Conservation (phyloP, 2,797 vertebrate species). For the Pangasius sanitwongsei region DNA sequence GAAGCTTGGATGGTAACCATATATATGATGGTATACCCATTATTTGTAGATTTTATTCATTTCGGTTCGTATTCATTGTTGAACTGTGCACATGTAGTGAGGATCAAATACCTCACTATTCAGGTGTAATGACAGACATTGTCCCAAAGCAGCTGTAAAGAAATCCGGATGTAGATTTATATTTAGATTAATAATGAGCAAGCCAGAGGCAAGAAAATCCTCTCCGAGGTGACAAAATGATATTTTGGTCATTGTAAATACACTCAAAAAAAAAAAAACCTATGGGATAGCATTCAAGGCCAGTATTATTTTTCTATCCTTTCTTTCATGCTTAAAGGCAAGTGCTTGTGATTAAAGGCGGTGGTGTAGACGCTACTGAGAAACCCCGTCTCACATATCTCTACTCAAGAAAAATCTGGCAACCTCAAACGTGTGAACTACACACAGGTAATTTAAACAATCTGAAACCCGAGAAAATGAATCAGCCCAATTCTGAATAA, state of each 20-base stretch:
- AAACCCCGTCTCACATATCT: neutral
- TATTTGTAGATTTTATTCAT: neutral
- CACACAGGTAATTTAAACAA: neutral
- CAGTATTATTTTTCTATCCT: neutral
- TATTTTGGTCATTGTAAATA: neutral
- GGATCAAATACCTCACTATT: neutral
- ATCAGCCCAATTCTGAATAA: neutral
- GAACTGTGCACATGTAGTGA: neutral
- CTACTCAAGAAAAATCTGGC: neutral
- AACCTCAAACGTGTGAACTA: neutral
- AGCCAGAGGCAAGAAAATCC: neutral
- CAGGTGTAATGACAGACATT: neutral
- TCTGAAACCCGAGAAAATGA: neutral
- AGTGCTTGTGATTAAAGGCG: neutral
- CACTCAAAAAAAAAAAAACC: neutral
- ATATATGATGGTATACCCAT: neutral
- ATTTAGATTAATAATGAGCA: neutral
- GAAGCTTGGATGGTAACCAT: neutral
- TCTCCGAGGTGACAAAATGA: neutral
- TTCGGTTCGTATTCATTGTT: neutral
- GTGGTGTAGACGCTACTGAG: neutral
- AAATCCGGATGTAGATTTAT: neutral
- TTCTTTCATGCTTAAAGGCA: neutral
- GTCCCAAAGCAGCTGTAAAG: neutral
- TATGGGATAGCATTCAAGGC: no score